phyloP scores from a whole-genome alignment of 2,888 invertebrate species.

The Norana najaformis region DNA sequence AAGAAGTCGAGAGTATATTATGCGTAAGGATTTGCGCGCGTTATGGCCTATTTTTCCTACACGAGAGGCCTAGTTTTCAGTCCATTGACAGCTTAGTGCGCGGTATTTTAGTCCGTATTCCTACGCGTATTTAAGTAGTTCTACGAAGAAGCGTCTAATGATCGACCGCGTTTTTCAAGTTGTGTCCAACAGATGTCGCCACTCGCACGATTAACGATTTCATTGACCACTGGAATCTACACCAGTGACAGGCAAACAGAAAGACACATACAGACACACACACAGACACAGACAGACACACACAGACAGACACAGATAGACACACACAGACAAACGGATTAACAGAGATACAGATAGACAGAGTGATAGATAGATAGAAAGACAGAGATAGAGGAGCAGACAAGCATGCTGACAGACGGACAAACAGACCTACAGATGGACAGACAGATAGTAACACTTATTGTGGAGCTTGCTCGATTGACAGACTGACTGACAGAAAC shows the following conservation, averaged over 20 bases:
- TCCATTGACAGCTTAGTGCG: background rate
- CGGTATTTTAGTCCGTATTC: background rate
- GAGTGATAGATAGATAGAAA: too few relatives aligned
- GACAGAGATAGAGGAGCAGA: too few relatives aligned
- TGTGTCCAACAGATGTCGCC: background rate
- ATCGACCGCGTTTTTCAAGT: background rate
- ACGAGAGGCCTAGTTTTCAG: background rate
- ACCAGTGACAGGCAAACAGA: background rate
- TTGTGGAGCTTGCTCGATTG: too few relatives aligned
- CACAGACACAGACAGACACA: background rate
- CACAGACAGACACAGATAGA: background rate
- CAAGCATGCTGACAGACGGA: too few relatives aligned
- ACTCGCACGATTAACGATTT: background rate
- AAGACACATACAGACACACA: background rate
- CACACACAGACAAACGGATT: too few relatives aligned
- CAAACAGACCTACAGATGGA: background rate
- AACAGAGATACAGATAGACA: background rate
- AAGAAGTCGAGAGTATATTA: background rate
- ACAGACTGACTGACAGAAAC: background rate
- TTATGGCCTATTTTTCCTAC: background rate
- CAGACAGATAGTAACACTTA: too few relatives aligned
- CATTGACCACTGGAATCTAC: background rate
- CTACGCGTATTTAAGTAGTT: background rate
- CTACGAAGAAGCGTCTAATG: background rate
- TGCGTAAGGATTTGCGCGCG: background rate